These are phyloP conservation scores for Rissa tridactyla DNA, from an alignment of 2,113 vertebrate genomes.

Conservation along the genomic window DNA sequence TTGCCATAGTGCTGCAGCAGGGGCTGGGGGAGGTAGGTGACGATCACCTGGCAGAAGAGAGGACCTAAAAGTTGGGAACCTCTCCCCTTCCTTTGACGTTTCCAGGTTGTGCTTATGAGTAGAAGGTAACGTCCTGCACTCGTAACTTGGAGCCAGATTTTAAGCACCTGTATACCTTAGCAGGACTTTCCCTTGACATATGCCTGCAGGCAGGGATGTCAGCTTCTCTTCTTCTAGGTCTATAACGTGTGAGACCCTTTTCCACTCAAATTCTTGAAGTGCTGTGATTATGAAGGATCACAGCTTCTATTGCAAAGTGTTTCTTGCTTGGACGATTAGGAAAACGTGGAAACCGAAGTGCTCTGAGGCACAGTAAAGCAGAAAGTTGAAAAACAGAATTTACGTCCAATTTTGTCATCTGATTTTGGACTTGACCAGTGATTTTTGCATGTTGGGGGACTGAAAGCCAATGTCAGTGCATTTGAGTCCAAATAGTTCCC, in stretches of 20 bases:
- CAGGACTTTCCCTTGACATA: neutral
- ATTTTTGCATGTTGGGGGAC: neutral
- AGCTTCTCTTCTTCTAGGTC: neutral
- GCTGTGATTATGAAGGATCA: neutral
- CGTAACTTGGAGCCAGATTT: neutral
- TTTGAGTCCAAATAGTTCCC: neutral
- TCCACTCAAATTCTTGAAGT: neutral
- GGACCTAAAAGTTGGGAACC: neutral
- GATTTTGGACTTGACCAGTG: neutral
- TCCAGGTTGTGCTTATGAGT: neutral
- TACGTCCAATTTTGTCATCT: neutral
- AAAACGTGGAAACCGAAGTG: neutral
- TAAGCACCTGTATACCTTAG: neutral
- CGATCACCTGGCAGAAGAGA: neutral
- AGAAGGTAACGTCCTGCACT: neutral
- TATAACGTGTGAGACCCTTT: neutral
- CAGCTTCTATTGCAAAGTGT: neutral
- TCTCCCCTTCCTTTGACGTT: neutral
- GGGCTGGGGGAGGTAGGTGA: neutral
- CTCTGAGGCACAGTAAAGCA: neutral
- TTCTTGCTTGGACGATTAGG: neutral
- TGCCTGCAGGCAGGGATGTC: neutral
- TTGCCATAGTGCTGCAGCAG: rapidly evolving
- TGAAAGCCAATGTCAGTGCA: neutral
- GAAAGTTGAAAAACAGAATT: neutral